Evolutionary conservation across 1,140 invertebrate genomes (phyloP).

Genomic region (Solenopsis fugax): DNA sequence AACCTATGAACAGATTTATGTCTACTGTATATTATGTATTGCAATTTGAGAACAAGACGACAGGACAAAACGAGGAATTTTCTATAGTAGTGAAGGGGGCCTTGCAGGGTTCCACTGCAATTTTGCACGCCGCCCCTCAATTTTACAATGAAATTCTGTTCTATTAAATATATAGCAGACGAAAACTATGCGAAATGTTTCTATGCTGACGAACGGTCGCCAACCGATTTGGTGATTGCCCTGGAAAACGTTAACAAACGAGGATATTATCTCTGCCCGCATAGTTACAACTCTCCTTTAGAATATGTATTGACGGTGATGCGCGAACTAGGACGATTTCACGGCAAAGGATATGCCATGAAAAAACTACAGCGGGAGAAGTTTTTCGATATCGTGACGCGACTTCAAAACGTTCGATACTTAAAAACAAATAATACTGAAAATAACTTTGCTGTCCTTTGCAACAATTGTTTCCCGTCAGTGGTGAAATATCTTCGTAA

Average conservation of each 20-base stretch:
- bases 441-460: not conserved
- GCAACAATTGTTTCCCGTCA: not conserved
- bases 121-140: not conserved
- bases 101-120: fast-evolving
- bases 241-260: conserved; percentile 65
- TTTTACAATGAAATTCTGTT: conserved; percentile 82
- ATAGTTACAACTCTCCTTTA: conserved; percentile 50
- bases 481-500: no score
- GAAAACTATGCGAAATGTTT: conserved; percentile 66
- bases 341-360: conserved; percentile 80
- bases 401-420: conserved; percentile 60
- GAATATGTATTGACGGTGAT: conserved; percentile 79
- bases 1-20: not conserved
- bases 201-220: conserved; percentile 36
- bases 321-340: conserved; percentile 81
- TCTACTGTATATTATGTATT: no score
- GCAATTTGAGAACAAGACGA: no score
- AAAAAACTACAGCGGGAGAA: conserved; percentile 75
- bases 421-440: no score
- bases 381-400: conserved; percentile 75
- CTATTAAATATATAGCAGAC: conserved; percentile 64
- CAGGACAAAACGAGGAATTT: not conserved
- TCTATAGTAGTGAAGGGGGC: not conserved
- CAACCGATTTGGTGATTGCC: conserved; percentile 71
- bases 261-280: conserved; percentile 60